Percentiles rank a stretch among this genome's conserved stretches.
Conservation (phyloP, 2,888 invertebrate species). For the Apotomis betuletana region DNA sequence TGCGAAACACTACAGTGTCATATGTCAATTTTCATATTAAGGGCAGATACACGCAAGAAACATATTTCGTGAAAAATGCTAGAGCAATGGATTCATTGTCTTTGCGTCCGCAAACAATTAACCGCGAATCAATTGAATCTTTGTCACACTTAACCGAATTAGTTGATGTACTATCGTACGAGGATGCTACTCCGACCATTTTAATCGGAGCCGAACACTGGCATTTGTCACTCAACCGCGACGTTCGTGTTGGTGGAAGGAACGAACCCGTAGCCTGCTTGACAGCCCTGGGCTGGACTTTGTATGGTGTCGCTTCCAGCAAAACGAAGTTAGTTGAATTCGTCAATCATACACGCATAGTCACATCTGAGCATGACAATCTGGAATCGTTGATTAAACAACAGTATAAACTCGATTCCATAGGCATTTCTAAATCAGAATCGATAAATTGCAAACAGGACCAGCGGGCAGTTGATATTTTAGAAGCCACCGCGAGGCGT, state of each 20-base stretch:
- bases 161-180: not conserved
- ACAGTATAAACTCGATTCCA: constrained; percentile 7
- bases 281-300: constrained; percentile 1
- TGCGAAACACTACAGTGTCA: too few species aligned
- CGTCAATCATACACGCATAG: not conserved
- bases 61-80: constrained; percentile 12
- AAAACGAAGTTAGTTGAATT: constrained; percentile 13
- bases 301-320: constrained; percentile 13
- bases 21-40: not conserved
- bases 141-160: not conserved
- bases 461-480: not conserved
- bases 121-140: constrained; percentile 1
- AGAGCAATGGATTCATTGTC: not conserved
- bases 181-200: constrained; percentile 3
- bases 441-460: too few species aligned
- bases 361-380: not conserved
- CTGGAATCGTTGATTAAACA: constrained; percentile 4
- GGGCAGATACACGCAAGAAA: constrained; percentile 4
- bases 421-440: constrained; percentile 1
- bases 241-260: not conserved
- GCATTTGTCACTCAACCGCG: constrained; percentile 1
- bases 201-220: constrained; percentile 12
- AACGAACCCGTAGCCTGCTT: constrained; percentile 6
- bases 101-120: constrained; percentile 7
- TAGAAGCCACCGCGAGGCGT: not conserved